Conservation (phyloP, 2,888 invertebrate species). For the Microctonus hyperodae region DNA sequence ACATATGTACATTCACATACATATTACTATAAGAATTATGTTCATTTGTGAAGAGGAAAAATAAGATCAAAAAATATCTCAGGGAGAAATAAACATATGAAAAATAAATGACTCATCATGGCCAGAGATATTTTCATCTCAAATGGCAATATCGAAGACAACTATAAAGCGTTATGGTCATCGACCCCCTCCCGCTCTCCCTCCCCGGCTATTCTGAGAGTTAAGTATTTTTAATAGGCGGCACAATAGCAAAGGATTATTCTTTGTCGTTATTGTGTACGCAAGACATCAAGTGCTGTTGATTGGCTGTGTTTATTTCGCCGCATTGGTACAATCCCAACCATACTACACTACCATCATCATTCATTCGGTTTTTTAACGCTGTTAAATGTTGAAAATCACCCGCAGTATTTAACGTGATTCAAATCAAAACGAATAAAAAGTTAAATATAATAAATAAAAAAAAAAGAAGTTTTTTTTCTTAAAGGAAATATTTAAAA, state of each 20-base stretch:
- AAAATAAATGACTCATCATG: constrained; percentile 30
- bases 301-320: constrained; percentile 4
- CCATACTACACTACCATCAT: not conserved
- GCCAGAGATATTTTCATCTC: constrained; percentile 28
- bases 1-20: no score
- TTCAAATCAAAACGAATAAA: not conserved
- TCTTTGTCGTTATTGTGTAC: constrained; percentile 7
- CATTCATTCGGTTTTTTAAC: not conserved
- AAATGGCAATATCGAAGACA: constrained; percentile 29
- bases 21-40: no score
- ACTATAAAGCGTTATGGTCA: not conserved
- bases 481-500: no score
- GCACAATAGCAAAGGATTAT: constrained; percentile 47
- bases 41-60: no score
- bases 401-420: not conserved
- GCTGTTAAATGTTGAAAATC: constrained; percentile 1
- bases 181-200: not conserved
- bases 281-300: not conserved
- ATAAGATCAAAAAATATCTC: no score
- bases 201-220: constrained; percentile 31
- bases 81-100: no score
- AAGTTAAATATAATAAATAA: not conserved
- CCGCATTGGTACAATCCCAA: not conserved
- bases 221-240: constrained; percentile 58
- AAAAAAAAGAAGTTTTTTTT: no score